Evolutionary conservation across 2,113 vertebrate species (phyloP), one percentile per base, ranked within the genome.

Genomic region (Epinephelus moara): DNA sequence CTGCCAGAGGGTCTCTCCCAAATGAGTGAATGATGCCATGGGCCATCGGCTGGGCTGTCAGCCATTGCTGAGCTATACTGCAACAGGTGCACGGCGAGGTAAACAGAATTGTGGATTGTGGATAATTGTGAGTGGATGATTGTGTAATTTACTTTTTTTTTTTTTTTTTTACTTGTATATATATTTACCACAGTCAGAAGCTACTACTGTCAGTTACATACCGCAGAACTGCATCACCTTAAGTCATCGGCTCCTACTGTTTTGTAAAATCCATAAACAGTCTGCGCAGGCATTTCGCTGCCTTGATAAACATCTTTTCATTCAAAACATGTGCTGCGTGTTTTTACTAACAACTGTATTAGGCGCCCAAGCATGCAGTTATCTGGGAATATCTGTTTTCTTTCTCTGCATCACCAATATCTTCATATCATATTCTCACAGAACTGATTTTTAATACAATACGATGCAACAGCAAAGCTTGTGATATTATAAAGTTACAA

Each of bases 1-100:
- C 33, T 56, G 70, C 84, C 88, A 72, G 49, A 56, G 52, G 77
- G 71, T 47, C 49, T 25, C 33, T 75, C 21, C 68, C 30, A 70
- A 75, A 89, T 85, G 79, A 82, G 25, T 61, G 52, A 85, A 78
- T 56, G 25, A 67, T 67, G 81, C 71, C 72, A 70, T 27, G 37
- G 78, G 25, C 40, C 59, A 49, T 56, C 6, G 2, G 27, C 50
- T 33, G 57, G 37, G 4, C 55, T 3, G 0, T 33, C 56, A 21
- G 4, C 40, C 25, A 9, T 30, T 5, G 53, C 70, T 23, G 14
- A 69, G 61, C 64, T 13, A 1, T 25, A 10, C 21, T 77, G n/a
- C 75, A 74, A 40, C 18, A 66, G 75, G 69, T 68, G 52, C 53
- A 30, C 30, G 30, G 15, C 74, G 72, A 42, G 14, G 25, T 10